Evolutionary conservation across 2,113 vertebrate genomes (phyloP).

Genomic region (Oncorhynchus tshawytscha): DNA sequence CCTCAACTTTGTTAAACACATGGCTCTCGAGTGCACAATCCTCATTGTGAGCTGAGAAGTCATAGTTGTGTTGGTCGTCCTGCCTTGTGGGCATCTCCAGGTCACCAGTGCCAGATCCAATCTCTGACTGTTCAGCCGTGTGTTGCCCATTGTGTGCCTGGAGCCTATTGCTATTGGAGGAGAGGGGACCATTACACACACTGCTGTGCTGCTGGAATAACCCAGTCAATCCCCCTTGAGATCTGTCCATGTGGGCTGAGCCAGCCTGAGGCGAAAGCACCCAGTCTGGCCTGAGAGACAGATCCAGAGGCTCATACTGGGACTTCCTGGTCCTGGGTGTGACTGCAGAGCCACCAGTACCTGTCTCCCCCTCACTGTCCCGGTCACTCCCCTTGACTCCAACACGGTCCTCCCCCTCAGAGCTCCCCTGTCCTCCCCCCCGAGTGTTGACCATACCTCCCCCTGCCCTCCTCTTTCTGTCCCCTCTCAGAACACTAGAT

Average conservation of each 20-base stretch:
- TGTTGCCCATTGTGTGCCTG: conserved; percentile 66
- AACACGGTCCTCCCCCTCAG: conserved; percentile 57
- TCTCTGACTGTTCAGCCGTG: conserved; percentile 71
- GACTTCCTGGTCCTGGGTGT: conserved; percentile 82
- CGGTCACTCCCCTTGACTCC: not conserved
- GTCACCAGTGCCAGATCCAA: conserved; percentile 74
- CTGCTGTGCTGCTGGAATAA: conserved; percentile 69
- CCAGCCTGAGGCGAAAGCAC: conserved; percentile 47
- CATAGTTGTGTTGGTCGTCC: conserved; percentile 72
- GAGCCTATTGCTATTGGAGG: conserved; percentile 58
- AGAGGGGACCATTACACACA: conserved; percentile 70
- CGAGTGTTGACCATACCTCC: conserved; percentile 48
- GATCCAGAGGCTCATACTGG: conserved; percentile 89
- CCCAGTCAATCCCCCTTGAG: conserved; percentile 61
- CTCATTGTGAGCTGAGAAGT: conserved; percentile 65
- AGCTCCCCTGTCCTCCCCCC: conserved; percentile 15
- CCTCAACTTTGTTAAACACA: conserved; percentile 37
- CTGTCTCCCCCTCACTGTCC: conserved; percentile 15
- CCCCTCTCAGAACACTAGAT: conserved; percentile 78
- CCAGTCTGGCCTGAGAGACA: conserved; percentile 84
- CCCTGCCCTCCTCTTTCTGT: conserved; percentile 73
- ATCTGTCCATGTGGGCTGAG: conserved; percentile 56
- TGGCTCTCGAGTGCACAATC: conserved; percentile 71
- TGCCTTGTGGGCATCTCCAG: conserved; percentile 79
- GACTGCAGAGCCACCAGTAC: conserved; percentile 26